phyloP scores from a whole-genome alignment of 2,113 vertebrate genomes.

The Macrotus californicus region DNA sequence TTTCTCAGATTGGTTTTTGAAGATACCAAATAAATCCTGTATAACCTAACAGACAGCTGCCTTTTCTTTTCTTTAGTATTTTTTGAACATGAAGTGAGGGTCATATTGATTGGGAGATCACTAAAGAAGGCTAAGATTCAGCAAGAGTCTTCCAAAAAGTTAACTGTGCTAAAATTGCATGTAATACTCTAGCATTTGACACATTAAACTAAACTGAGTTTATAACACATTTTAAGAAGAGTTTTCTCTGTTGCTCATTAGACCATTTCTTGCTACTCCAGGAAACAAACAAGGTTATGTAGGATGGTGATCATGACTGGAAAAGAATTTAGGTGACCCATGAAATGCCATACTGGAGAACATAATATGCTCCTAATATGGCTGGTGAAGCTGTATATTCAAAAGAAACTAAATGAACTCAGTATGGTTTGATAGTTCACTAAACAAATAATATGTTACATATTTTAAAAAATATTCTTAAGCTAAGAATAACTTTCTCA shows the following conservation, averaged over 20 bases:
- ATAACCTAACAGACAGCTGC: constrained; percentile 82
- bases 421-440: neutral
- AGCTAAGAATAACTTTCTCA: neutral
- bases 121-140: constrained; percentile 79
- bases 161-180: constrained; percentile 72
- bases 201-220: constrained; percentile 75
- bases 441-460: neutral
- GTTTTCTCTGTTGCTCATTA: constrained; percentile 71
- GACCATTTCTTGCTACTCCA: constrained; percentile 71
- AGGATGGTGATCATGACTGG: constrained; percentile 70
- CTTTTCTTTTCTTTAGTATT: constrained; percentile 74
- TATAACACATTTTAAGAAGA: constrained; percentile 73
- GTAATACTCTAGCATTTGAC: constrained; percentile 70
- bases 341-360: constrained; percentile 60
- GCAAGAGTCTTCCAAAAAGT: constrained; percentile 78
- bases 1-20: constrained; percentile 93
- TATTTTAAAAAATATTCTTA: constrained; percentile 8
- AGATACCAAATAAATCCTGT: constrained; percentile 89
- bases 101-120: constrained; percentile 82
- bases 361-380: constrained; percentile 30
- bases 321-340: constrained; percentile 72
- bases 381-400: neutral
- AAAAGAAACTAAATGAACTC: neutral
- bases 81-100: constrained; percentile 78
- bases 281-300: constrained; percentile 75